These are phyloP conservation scores for Venturia canescens DNA, from an alignment of 1,140 invertebrate species.

Conservation along the genomic window DNA sequence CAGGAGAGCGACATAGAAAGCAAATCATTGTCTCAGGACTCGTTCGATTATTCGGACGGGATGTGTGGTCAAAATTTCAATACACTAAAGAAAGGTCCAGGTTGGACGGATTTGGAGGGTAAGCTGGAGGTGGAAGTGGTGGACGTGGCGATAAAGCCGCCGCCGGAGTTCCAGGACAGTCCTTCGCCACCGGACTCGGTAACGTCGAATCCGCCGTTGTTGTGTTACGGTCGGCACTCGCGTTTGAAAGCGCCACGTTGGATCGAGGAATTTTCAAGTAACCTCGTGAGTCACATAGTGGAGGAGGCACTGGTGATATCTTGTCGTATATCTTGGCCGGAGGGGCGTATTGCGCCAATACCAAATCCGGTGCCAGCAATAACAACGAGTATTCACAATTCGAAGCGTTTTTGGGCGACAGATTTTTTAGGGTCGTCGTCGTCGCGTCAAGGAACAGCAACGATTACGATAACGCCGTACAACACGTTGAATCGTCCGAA, in stretches of 20 bases:
- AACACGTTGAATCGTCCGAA: constrained; percentile 80
- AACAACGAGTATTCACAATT: constrained; percentile 58
- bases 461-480: constrained; percentile 73
- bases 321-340: constrained; percentile 73
- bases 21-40: constrained; percentile 81
- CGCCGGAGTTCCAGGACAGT: constrained; percentile 87
- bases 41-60: constrained; percentile 82
- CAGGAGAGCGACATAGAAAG: constrained; percentile 83
- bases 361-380: constrained; percentile 32
- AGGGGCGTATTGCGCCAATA: constrained; percentile 58
- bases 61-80: constrained; percentile 89
- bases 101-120: constrained; percentile 76
- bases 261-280: constrained; percentile 69
- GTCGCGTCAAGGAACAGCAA: constrained; percentile 75
- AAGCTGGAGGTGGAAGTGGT: constrained; percentile 72
- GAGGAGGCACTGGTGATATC: constrained; percentile 71
- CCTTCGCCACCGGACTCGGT: constrained; percentile 73
- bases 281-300: constrained; percentile 66
- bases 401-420: constrained; percentile 80
- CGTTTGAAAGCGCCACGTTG: constrained; percentile 62
- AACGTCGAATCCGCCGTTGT: constrained; percentile 67
- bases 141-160: constrained; percentile 84
- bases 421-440: constrained; percentile 81
- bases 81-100: constrained; percentile 87
- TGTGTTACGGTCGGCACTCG: constrained; percentile 61